phyloP scores from a whole-genome alignment of 2,797 vertebrate species.

The Iguana delicatissima region DNA sequence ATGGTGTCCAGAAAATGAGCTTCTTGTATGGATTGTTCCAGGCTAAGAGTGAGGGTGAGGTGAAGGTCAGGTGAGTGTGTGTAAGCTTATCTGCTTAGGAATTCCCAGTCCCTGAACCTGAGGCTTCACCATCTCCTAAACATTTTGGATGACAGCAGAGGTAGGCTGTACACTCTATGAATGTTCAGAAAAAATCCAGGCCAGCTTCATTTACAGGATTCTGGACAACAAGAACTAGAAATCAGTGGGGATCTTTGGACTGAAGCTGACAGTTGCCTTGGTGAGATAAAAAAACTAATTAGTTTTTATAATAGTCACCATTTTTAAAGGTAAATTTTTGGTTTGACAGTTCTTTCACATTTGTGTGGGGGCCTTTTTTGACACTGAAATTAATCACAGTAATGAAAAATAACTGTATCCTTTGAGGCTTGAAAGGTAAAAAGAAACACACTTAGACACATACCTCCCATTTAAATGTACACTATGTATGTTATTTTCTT shows the following conservation, averaged over 20 bases:
- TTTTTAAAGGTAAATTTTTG: no score
- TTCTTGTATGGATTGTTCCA: no score
- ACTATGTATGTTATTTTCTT: no score
- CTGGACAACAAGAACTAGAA: neutral
- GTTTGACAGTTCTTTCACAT: no score
- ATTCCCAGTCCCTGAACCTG: neutral
- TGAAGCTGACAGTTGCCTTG: neutral
- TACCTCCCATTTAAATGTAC: neutral
- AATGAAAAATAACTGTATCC: neutral
- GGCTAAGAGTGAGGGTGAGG: no score
- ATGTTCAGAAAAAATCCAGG: neutral
- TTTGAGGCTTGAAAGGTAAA: neutral
- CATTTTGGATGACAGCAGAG: neutral
- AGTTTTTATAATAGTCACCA: no score
- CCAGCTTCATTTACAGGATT: no score
- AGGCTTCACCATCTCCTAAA: no score
- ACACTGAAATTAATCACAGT: neutral
- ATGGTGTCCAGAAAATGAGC: no score
- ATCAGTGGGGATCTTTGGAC: neutral
- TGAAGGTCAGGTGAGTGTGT: neutral
- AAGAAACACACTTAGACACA: neutral
- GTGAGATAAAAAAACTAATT: neutral
- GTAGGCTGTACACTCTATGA: neutral
- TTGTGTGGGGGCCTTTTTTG: no score
- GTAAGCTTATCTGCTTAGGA: no score